Percentiles rank a stretch among this genome's conserved stretches.
Conservation (phyloP, 2,113 vertebrate genomes). For the Shinisaurus crocodilurus region DNA sequence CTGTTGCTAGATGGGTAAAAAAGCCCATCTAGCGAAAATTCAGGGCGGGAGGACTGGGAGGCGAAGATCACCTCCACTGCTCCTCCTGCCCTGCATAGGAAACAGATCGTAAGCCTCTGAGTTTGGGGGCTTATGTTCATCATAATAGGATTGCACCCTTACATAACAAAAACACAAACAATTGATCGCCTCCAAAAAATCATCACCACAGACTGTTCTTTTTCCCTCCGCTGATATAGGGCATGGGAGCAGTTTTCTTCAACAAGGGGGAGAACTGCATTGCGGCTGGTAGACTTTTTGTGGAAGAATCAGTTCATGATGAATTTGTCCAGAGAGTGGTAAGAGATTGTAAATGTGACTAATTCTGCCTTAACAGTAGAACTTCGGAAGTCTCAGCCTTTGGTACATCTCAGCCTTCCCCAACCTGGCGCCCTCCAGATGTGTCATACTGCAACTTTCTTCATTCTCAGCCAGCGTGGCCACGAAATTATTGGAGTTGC, state of each 20-base stretch:
- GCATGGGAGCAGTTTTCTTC: conserved; percentile 86
- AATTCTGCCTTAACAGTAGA: neutral
- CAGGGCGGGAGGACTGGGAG: too few relatives aligned
- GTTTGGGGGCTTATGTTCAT: too few relatives aligned
- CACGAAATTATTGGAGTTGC: neutral
- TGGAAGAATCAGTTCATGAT: conserved; percentile 85
- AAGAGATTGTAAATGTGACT: conserved; percentile 56
- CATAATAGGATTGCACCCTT: too few relatives aligned
- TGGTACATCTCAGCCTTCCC: neutral
- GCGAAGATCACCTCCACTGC: too few relatives aligned
- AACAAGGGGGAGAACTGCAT: conserved; percentile 91
- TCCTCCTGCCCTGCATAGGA: too few relatives aligned
- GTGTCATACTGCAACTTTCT: neutral
- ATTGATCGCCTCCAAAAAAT: neutral
- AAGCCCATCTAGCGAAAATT: too few relatives aligned
- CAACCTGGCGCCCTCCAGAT: neutral
- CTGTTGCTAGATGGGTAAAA: too few relatives aligned
- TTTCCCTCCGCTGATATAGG: conserved; percentile 68
- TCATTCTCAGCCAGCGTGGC: neutral
- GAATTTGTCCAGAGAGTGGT: conserved; percentile 85
- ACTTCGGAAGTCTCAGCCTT: neutral
- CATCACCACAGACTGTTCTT: neutral
- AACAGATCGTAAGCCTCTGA: too few relatives aligned
- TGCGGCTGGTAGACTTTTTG: conserved; percentile 85
- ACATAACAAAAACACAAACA: conserved; percentile 1